Percentiles rank a stretch among this genome's conserved stretches.
Conservation (phyloP, 92 coral and sea anemone species). For the Zoanthus solanderi region DNA sequence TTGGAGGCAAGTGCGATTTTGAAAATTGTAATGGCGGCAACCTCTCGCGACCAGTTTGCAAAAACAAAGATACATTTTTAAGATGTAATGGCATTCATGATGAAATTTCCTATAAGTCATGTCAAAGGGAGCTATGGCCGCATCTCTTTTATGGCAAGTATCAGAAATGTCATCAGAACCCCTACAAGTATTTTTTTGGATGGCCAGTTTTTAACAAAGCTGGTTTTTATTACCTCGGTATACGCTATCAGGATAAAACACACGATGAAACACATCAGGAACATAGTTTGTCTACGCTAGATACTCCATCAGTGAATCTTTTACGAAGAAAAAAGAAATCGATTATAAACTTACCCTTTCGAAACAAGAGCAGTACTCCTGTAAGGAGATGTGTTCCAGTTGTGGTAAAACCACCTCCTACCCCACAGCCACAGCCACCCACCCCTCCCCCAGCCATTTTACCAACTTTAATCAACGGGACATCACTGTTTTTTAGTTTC, state of each 20-base stretch:
- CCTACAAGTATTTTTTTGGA: conserved; percentile 57
- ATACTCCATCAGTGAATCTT: neutral
- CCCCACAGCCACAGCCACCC: conserved; percentile 48
- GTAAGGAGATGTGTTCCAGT: conserved; percentile 46
- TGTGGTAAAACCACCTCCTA: conserved; percentile 71
- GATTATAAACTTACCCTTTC: neutral
- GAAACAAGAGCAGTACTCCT: neutral
- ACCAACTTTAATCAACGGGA: conserved; percentile 40
- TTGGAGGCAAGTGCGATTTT: neutral
- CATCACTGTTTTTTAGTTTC: conserved; percentile 63
- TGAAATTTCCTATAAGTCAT: conserved; percentile 31
- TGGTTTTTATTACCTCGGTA: neutral
- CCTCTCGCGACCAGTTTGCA: conserved; percentile 23
- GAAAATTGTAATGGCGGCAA: conserved; percentile 4
- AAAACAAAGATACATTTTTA: conserved; percentile 31
- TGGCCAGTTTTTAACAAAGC: conserved; percentile 4
- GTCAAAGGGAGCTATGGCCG: conserved; percentile 37
- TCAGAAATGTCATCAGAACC: conserved; percentile 66
- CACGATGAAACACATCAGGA: neutral
- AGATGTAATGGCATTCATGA: conserved; percentile 25
- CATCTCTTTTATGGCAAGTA: conserved; percentile 66
- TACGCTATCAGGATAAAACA: neutral
- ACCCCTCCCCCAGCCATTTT: conserved; percentile 54
- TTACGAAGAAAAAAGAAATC: neutral
- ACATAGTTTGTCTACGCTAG: neutral